Base-by-base conservation (phyloP, 2,888 invertebrate genomes). In the Plemyria rubiginata region DNA sequence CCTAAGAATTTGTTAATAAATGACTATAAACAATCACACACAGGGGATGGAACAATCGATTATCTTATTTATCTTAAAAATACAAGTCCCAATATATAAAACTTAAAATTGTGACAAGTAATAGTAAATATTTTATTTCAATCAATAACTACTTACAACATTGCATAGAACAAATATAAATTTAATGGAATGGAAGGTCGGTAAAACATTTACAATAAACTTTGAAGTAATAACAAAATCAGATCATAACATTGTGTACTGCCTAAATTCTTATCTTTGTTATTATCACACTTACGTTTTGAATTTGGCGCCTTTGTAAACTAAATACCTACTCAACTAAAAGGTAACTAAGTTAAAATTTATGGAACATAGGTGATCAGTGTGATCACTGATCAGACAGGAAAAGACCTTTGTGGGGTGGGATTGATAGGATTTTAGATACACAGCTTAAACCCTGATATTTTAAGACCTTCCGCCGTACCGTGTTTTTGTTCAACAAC, bases 251-350 rank as follows among this genome's bases (percentile, higher is more conserved):
- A 79, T 81, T n/a, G 78, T 78, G 76, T 68, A 79, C 22, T 75
- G 67, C 66, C 45, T 67, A 71, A 62, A 62, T 66, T 71, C 67
- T 77, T 76, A 76, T 86, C 82, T 86, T 85, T 85, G 76, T 77
- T 81, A 76, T 78, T 77, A 88, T 89, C 89, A 90, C 90, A 88
- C 81, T 82, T 75, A 43, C 76, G 76, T 80, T 78, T 74, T 77
- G 73, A 88, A 86, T 91, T 90, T 91, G 90, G 90, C 89, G 86
- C 86, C 74, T 71, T 76, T 77, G 74, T 78, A 77, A 73, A 80
- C 64, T 78, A 81, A 72, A 78, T 75, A 85, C n/a, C 28, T 48
- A 43, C 84, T 78, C 84, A 87, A 85, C 66, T 70, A 59, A 72
- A 73, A 78, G 89, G 87, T 87, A 89, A 89, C 77, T 76, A 79